Evolutionary conservation across 2,797 vertebrate species (phyloP).

Genomic region (Enoplosus armatus): DNA sequence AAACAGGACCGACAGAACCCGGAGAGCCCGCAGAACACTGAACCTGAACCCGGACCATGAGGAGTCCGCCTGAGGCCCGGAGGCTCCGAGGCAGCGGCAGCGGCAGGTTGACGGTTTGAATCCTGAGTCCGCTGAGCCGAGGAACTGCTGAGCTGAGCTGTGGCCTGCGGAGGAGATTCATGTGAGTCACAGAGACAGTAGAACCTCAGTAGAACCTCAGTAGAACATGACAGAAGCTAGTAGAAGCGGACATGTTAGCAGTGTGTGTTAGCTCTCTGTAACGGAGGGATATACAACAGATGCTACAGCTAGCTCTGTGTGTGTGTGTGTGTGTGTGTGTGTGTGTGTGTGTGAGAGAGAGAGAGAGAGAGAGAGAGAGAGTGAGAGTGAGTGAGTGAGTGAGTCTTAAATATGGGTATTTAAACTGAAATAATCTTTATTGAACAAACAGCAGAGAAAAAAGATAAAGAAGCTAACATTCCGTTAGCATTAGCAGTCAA

Average conservation of each 20-base stretch:
- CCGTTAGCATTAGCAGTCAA: constrained; percentile 35
- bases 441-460: constrained; percentile 6
- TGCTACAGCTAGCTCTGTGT: constrained; percentile 33
- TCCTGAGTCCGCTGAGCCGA: constrained; percentile 48
- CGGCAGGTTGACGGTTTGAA: constrained; percentile 68
- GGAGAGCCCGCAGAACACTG: neutral
- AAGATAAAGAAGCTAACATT: constrained; percentile 46
- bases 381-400: constrained; percentile 2
- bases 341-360: neutral
- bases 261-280: constrained; percentile 5
- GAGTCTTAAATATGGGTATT: too few relatives aligned
- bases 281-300: neutral
- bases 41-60: constrained; percentile 66
- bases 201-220: constrained; percentile 7
- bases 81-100: constrained; percentile 59
- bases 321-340: constrained; percentile 16
- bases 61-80: constrained; percentile 52
- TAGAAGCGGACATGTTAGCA: constrained; percentile 4
- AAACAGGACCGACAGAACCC: constrained; percentile 5
- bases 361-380: too few relatives aligned
- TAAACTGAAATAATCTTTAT: constrained; percentile 20
- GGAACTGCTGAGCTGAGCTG: constrained; percentile 45
- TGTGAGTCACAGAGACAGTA: constrained; percentile 60
- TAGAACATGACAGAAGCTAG: neutral
- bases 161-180: constrained; percentile 73